Base-by-base conservation (phyloP, 2,797 vertebrate species). In the Emys orbicularis region DNA sequence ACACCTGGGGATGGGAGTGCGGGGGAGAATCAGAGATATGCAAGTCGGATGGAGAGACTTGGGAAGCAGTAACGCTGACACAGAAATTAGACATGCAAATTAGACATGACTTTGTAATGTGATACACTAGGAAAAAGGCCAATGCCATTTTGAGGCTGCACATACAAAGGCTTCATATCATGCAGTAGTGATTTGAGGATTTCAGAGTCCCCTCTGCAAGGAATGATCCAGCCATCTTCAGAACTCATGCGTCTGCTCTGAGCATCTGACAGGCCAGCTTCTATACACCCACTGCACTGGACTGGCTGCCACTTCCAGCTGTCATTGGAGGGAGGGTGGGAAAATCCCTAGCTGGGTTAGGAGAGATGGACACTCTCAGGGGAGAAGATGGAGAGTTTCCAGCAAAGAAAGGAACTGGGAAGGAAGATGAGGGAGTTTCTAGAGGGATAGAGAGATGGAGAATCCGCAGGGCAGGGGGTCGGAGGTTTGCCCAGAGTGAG, bases 21-120 rank as follows among this genome's bases (percentile, higher is more conserved):
- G 41, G 13, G 44, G 74, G 27, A 77, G 15, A 49, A 81, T 79
- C 27, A 83, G 81, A 81, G 89, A 77, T 31, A 31, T 47, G 57
- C 53, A 93, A 93, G 84, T 41, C 44, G 87, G 81, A 18, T 93
- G n/a, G n/a, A 90, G 94, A 54, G 61, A 93, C n/a, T 50, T 91
- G 7, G 0, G 0, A 31, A 93, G 87, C 6, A 94, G n/a, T n/a
- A 81, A 56, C 31, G 16, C 4, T 52, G n/a, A 19, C 86, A 90
- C 12, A 91, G 56, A 94, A 96, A 87, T 56, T 4, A 57, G 49
- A 84, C 12, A 37, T 68, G 65, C n/a, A 68, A 68, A 68, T 68
- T 37, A 68, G 16, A 37, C 18, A 27, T 47, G 79, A 8, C 11
- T 81, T 79, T 53, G 29, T 87, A 76, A 16, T n/a, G 37, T 29